Percentiles rank a stretch among this genome's conserved stretches.
These are phyloP conservation scores for Pelobates fuscus DNA, from an alignment of 2,113 vertebrate species.

Conservation along the genomic window DNA sequence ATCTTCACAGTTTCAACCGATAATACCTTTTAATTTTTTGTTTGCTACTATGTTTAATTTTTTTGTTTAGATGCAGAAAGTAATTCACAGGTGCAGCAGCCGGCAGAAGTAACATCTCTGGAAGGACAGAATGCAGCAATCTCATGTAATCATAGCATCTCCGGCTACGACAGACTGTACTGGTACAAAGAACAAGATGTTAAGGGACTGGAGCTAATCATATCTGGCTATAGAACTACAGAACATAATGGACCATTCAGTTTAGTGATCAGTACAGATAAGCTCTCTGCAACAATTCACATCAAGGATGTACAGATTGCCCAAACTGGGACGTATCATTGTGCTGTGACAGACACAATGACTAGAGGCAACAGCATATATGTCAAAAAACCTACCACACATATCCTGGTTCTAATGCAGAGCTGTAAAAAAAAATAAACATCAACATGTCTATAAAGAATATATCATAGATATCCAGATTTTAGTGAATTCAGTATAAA, in stretches of 20 bases:
- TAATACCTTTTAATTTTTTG: no score
- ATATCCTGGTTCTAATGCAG: not conserved
- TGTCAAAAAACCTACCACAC: constrained; percentile 15
- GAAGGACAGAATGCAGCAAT: not conserved
- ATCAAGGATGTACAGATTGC: not conserved
- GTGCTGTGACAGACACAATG: constrained; percentile 37
- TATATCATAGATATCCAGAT: no score
- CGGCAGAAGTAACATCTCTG: not conserved
- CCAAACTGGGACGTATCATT: constrained; percentile 17
- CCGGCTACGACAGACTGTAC: not conserved
- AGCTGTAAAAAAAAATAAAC: not conserved
- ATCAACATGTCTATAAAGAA: not conserved
- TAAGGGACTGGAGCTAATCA: not conserved
- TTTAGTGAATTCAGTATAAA: no score
- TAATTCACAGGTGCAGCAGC: not conserved
- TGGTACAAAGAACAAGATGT: not conserved
- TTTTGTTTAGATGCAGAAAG: not conserved
- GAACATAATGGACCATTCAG: not conserved
- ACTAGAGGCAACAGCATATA: not conserved
- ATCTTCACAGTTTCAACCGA: no score
- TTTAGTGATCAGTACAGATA: not conserved
- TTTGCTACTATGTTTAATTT: not conserved
- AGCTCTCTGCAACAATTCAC: not conserved
- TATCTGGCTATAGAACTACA: not conserved
- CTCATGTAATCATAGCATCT: constrained; percentile 8